Evolutionary conservation across 2,113 vertebrate species (phyloP).

Genomic region (Sinocyclocheilus anophthalmus): DNA sequence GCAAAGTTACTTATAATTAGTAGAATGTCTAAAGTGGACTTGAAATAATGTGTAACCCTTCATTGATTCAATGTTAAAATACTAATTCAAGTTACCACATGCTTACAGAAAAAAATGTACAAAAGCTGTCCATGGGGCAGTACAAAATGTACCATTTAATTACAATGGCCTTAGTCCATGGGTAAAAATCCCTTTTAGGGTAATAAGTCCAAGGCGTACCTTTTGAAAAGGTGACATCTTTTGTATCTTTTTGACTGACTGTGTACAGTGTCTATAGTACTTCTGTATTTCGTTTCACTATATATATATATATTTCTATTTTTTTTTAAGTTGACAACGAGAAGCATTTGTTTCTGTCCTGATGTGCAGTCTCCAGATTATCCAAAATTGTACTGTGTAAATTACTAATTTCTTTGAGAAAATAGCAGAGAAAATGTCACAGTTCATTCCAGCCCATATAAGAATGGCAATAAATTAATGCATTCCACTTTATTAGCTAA

Average conservation of each 20-base stretch:
- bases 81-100: neutral
- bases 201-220: neutral
- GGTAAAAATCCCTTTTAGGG: neutral
- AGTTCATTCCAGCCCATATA: neutral
- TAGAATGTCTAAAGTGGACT: too few species aligned
- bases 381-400: neutral
- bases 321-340: neutral
- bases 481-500: neutral
- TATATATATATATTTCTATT: neutral
- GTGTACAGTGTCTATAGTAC: neutral
- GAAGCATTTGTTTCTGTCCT: neutral
- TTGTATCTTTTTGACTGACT: neutral
- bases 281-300: neutral
- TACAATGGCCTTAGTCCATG: too few species aligned
- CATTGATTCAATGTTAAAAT: too few species aligned
- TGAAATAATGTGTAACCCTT: too few species aligned
- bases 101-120: too few species aligned
- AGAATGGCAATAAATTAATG: neutral
- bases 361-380: neutral
- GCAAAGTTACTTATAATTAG: too few species aligned
- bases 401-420: neutral
- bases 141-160: neutral
- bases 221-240: neutral
- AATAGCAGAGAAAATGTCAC: neutral
- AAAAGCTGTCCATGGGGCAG: neutral